Evolutionary conservation across 2,888 invertebrate species (phyloP).

Genomic region (Drosophila neonasuta): DNA sequence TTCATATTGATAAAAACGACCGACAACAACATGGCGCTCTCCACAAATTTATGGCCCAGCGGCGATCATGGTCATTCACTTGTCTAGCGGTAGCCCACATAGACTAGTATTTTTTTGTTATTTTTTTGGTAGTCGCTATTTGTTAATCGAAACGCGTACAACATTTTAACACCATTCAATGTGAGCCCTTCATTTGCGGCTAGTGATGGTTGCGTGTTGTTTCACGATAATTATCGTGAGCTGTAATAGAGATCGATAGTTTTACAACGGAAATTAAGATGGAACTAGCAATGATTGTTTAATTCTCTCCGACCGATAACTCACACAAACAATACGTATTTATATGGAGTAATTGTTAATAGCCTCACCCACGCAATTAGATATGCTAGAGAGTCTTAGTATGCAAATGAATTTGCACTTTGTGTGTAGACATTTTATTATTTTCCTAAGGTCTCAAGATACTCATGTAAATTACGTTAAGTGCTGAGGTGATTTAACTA

Average conservation of each 20-base stretch:
- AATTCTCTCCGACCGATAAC: neutral
- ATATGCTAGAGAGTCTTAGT: constrained; percentile 27
- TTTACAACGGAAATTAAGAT: constrained; percentile 7
- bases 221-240: neutral
- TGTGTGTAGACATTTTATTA: constrained; percentile 30
- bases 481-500: constrained; percentile 31
- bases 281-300: neutral
- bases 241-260: neutral
- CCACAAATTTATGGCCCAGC: constrained; percentile 36
- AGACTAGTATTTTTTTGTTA: neutral
- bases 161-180: constrained; percentile 46
- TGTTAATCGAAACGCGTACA: constrained; percentile 52
- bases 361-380: constrained; percentile 25
- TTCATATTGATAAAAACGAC: constrained; percentile 49
- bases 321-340: constrained; percentile 6
- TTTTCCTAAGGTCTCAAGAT: constrained; percentile 28
- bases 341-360: constrained; percentile 30
- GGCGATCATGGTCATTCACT: constrained; percentile 59
- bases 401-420: constrained; percentile 46
- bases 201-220: constrained; percentile 36
- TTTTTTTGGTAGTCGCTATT: constrained; percentile 29
- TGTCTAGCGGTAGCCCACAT: constrained; percentile 51
- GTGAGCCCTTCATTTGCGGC: constrained; percentile 58
- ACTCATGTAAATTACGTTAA: constrained; percentile 52
- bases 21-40: constrained; percentile 58